A percentile compares a stretch with the other conserved stretches of the same genome.
These are phyloP conservation scores for Hypocryptadius cinnamomeus DNA, from an alignment of 2,113 vertebrate genomes.

Conservation along the genomic window DNA sequence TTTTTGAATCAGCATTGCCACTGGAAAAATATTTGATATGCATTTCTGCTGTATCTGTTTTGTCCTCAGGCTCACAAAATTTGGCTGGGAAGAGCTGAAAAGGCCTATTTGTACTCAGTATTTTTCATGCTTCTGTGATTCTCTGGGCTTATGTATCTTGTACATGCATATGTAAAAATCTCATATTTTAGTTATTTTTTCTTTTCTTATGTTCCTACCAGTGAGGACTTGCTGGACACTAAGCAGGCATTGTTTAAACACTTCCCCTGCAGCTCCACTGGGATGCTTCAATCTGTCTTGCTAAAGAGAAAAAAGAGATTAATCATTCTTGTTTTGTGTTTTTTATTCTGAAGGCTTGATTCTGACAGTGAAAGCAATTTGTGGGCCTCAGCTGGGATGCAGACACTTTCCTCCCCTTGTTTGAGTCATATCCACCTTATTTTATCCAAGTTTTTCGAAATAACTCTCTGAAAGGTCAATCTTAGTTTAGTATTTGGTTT, in stretches of 20 bases:
- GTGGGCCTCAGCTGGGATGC: background rate
- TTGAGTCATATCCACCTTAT: conserved; percentile 40
- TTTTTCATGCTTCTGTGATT: background rate
- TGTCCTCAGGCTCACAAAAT: background rate
- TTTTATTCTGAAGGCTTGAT: background rate
- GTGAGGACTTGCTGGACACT: background rate
- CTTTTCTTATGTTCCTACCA: background rate
- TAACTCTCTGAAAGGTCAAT: conserved; percentile 43
- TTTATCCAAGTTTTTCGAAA: conserved; percentile 33
- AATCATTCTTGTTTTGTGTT: background rate
- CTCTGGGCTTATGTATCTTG: background rate
- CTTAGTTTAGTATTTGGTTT: conserved; percentile 32
- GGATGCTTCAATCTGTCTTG: background rate
- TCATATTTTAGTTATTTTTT: background rate
- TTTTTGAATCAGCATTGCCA: background rate
- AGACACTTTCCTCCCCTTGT: background rate
- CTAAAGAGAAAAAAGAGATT: background rate
- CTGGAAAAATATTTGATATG: background rate
- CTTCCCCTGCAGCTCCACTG: background rate
- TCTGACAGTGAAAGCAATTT: background rate
- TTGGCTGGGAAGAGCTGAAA: background rate
- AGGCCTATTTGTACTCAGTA: background rate
- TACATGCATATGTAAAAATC: background rate
- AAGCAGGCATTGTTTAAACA: background rate
- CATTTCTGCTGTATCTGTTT: background rate